These are phyloP conservation scores for Oncorhynchus kisutch DNA, from an alignment of 2,113 vertebrate genomes.

Conservation along the genomic window DNA sequence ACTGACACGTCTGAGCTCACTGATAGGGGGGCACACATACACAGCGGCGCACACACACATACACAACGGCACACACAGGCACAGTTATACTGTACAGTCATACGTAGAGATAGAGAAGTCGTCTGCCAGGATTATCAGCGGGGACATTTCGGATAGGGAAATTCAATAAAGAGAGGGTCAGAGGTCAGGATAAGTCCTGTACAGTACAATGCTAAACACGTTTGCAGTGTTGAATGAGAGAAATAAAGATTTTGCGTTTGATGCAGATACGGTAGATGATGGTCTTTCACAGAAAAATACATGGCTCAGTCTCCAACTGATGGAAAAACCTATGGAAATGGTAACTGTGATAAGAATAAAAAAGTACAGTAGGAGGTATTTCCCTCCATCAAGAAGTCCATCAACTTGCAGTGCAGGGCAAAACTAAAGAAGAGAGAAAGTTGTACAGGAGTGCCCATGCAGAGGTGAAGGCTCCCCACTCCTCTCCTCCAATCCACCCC, in stretches of 20 bases:
- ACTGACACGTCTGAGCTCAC: constrained; percentile 64
- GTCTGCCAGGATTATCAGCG: not conserved
- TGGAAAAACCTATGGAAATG: not conserved
- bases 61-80: constrained; percentile 24
- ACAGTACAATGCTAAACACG: too few relatives aligned
- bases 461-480: not conserved
- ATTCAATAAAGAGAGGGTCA: not conserved
- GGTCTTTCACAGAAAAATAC: not conserved
- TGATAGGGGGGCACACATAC: constrained; percentile 35
- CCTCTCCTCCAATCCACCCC: not conserved
- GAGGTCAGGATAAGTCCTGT: too few relatives aligned
- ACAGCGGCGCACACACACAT: constrained; percentile 19
- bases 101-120: not conserved
- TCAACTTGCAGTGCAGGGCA: not conserved
- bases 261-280: not conserved
- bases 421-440: not conserved
- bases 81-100: constrained; percentile 4
- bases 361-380: not conserved
- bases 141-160: not conserved
- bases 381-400: not conserved
- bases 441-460: not conserved
- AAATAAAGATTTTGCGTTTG: not conserved
- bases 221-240: too few relatives aligned
- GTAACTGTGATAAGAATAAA: not conserved
- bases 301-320: not conserved